A percentile compares a stretch with the other conserved stretches of the same genome.
phyloP scores from a whole-genome alignment of 2,888 invertebrate genomes.

The Ormia ochracea region DNA sequence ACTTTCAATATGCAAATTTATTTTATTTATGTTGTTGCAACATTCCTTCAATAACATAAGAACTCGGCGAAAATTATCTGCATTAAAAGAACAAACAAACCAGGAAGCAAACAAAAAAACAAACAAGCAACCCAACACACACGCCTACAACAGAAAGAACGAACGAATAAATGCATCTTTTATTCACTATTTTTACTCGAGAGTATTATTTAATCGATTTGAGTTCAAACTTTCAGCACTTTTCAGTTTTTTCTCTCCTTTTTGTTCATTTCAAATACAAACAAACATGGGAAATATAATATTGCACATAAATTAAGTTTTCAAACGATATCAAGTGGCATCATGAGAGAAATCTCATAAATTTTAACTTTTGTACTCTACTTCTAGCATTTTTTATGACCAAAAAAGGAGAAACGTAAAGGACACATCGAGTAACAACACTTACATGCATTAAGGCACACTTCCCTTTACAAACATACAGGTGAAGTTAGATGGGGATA shows the following conservation, averaged over 20 bases:
- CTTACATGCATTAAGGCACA: not conserved
- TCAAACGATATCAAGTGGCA: conserved; percentile 62
- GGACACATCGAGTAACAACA: conserved; percentile 15
- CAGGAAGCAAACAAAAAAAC: not conserved
- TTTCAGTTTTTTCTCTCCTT: not conserved
- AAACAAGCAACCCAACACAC: too few relatives aligned
- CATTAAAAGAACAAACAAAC: not conserved
- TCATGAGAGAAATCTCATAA: conserved; percentile 64
- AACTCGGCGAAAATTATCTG: not conserved
- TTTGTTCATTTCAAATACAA: conserved; percentile 13
- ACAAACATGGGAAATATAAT: conserved; percentile 47
- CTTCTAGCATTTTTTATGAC: not conserved
- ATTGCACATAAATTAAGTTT: conserved; percentile 61
- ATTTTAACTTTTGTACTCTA: conserved; percentile 59
- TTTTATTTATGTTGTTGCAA: conserved; percentile 10
- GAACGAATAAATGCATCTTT: conserved; percentile 10
- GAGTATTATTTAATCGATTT: conserved; percentile 58
- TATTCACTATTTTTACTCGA: conserved; percentile 26
- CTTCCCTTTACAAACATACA: not conserved
- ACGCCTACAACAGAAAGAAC: too few relatives aligned
- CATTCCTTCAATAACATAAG: not conserved
- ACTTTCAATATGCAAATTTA: conserved; percentile 49
- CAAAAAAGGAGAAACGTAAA: conserved; percentile 7
- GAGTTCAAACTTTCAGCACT: conserved; percentile 52
- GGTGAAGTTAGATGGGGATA: too few relatives aligned